Conservation (phyloP, 2,888 invertebrate genomes). For the Tetheella fluctuosa region DNA sequence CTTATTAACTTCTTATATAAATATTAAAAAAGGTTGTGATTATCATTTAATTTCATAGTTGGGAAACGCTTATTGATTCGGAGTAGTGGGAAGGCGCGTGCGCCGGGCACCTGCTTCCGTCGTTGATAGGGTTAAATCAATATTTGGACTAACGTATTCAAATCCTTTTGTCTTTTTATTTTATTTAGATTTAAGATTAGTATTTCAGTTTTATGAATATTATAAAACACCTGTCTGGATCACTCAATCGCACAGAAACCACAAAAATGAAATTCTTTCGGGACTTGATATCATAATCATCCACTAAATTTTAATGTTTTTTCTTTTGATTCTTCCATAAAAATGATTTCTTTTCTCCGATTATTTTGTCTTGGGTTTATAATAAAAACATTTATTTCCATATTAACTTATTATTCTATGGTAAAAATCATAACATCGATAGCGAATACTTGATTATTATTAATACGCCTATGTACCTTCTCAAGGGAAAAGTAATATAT, state of each 20-base stretch:
- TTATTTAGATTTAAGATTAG: conserved; percentile 36
- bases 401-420: too few relatives aligned
- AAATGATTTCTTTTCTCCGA: too few relatives aligned
- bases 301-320: too few relatives aligned
- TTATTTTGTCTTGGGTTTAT: too few relatives aligned
- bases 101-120: conserved; percentile 79
- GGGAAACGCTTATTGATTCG: conserved; percentile 77
- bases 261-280: too few relatives aligned
- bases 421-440: too few relatives aligned
- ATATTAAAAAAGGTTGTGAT: conserved; percentile 79
- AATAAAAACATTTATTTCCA: too few relatives aligned
- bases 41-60: conserved; percentile 84
- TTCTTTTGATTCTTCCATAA: too few relatives aligned
- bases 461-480: too few relatives aligned
- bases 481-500: too few relatives aligned
- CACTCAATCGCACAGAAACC: neutral
- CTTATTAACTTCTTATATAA: conserved; percentile 77
- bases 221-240: neutral
- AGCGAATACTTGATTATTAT: too few relatives aligned
- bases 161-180: conserved; percentile 66
- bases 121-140: conserved; percentile 83
- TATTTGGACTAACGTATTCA: conserved; percentile 80
- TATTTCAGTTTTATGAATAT: conserved; percentile 25
- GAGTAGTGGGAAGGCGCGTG: conserved; percentile 69
- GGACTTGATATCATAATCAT: neutral